Base-by-base conservation (phyloP, 2,888 invertebrate species). In the Hylaea fasciaria region DNA sequence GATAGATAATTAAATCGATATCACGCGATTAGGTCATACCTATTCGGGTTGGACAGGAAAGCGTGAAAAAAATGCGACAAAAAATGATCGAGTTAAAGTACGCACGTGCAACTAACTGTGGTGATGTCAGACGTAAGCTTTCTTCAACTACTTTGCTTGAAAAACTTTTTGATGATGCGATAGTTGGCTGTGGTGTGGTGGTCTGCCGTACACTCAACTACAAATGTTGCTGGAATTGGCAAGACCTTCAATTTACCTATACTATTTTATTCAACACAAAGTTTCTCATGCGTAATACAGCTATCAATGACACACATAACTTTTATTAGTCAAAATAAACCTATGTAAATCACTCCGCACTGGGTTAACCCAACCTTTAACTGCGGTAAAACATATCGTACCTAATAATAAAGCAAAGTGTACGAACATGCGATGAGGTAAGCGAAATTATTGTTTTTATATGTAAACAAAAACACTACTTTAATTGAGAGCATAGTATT, bases 1-100 rank as follows among this genome's bases (percentile, higher is more conserved):
- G 73, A 76, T 73, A 70, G 67, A 65, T 60, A 69, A 69, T 69
- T 68, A 67, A 62, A 65, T 64, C 43, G 49, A 69, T 69, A 61
- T 62, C 60, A 66, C 64, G 60, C 64, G 60, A 70, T 70, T 68
- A 70, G 65, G 64, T 70, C 69, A 70, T 68, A 65, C 45, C 54
- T 68, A 66, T 68, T 63, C 62, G 48, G 61, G 56, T 48, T 39
- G 46, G 48, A 55, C 39, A 55, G 41, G 46, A 60, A 53, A 55
- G 16, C 43, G 39, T 49, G 41, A 63, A 69, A 62, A 66, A 69
- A 62, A 44, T 16, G 10, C 35, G 14, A 8, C 55, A 55, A 60
- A 55, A 60, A 59, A 49, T 40, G 11, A 40, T 49, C 17, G 35
- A 35, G 10, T 12, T n/a, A n/a, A 37, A 37, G 12, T 12, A 37